Evolutionary conservation across 2,888 invertebrate genomes (phyloP).

Genomic region (Synergus japonicus): DNA sequence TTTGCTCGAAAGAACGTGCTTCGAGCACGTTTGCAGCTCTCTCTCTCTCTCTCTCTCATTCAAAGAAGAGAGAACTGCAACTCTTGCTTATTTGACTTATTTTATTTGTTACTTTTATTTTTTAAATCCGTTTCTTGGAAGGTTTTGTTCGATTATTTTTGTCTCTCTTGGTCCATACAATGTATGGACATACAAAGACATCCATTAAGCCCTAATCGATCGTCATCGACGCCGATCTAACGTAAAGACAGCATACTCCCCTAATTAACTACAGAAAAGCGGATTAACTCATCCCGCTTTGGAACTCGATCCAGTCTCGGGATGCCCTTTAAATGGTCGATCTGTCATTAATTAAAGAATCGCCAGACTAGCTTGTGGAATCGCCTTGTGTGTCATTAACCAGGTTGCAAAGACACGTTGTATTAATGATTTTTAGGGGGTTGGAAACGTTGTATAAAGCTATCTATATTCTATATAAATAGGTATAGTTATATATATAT

Average conservation of each 20-base stretch:
- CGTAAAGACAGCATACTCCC: constrained; percentile 19
- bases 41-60: background rate
- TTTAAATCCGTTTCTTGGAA: constrained; percentile 14
- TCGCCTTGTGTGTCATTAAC: constrained; percentile 25
- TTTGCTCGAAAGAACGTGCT: constrained; percentile 27
- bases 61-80: background rate
- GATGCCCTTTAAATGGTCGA: constrained; percentile 10
- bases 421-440: background rate
- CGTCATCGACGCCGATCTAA: constrained; percentile 31
- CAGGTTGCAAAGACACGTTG: background rate
- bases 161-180: constrained; percentile 19
- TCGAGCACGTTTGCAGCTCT: constrained; percentile 25
- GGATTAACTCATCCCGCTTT: constrained; percentile 32
- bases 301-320: constrained; percentile 7
- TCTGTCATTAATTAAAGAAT: constrained; percentile 39
- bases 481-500: background rate
- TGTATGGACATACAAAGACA: constrained; percentile 15
- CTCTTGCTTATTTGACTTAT: background rate
- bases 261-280: constrained; percentile 34
- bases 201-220: constrained; percentile 33
- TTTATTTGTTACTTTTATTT: constrained; percentile 20
- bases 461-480: no score
- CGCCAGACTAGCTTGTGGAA: background rate
- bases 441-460: background rate
- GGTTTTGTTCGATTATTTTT: constrained; percentile 1